These are phyloP conservation scores for Psammodynastes pulverulentus DNA, from an alignment of 2,113 vertebrate genomes.

Conservation along the genomic window DNA sequence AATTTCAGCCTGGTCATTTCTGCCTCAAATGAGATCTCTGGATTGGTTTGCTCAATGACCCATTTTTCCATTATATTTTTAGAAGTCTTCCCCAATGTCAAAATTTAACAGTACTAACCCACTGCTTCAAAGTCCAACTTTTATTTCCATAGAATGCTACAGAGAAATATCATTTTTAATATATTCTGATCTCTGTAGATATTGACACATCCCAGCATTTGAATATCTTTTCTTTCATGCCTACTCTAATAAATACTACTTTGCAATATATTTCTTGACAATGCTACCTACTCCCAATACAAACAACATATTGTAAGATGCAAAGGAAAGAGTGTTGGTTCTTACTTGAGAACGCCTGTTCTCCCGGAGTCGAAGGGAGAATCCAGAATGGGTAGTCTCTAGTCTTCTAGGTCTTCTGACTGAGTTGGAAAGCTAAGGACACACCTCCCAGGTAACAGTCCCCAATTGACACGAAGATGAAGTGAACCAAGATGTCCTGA, in stretches of 20 bases:
- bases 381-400: no score
- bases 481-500: no score
- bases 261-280: not conserved
- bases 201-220: not conserved
- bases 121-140: not conserved
- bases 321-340: no score
- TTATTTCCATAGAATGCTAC: not conserved
- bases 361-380: no score
- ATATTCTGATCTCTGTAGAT: not conserved
- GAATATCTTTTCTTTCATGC: not conserved
- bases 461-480: no score
- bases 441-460: no score
- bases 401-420: no score
- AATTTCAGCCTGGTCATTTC: not conserved
- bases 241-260: not conserved
- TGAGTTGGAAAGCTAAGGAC: no score
- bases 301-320: not conserved
- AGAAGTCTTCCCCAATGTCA: not conserved
- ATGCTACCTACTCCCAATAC: not conserved
- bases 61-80: not conserved
- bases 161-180: not conserved
- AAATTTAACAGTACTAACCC: not conserved
- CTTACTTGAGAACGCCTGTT: no score
- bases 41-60: not conserved
- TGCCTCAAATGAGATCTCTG: not conserved